phyloP scores from a whole-genome alignment of 2,888 invertebrate species.

The Chymomyza procnemis region DNA sequence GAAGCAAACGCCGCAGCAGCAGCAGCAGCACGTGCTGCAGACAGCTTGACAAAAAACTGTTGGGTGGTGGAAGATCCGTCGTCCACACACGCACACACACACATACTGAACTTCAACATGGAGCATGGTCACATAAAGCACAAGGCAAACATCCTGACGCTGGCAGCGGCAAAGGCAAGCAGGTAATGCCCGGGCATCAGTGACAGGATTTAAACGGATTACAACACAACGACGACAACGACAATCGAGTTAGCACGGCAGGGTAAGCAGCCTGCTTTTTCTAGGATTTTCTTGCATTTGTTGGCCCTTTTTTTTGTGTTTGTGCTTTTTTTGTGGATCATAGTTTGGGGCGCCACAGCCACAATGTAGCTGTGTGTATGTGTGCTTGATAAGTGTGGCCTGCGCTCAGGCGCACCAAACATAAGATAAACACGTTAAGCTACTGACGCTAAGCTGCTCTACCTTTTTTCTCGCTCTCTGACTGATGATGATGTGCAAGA shows the following conservation, averaged over 20 bases:
- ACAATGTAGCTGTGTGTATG: conserved; percentile 8
- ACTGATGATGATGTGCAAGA: conserved; percentile 57
- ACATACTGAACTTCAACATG: not conserved
- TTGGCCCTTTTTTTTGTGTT: not conserved
- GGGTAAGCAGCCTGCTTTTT: not conserved
- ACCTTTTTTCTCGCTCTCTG: conserved; percentile 11
- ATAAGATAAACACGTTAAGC: conserved; percentile 62
- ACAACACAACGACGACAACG: conserved; percentile 57
- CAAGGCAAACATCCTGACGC: not conserved
- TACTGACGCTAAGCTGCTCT: conserved; percentile 8
- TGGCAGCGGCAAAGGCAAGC: conserved; percentile 16
- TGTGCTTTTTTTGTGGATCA: not conserved
- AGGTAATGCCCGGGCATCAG: conserved; percentile 69
- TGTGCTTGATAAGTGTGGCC: conserved; percentile 46
- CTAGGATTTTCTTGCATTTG: not conserved
- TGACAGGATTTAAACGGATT: conserved; percentile 73
- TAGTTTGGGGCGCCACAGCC: not conserved
- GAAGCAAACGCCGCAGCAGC: conserved; percentile 5
- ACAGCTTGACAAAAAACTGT: conserved; percentile 73
- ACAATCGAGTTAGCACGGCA: conserved; percentile 67
- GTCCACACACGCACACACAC: not conserved
- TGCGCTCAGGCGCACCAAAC: conserved; percentile 40
- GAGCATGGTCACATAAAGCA: conserved; percentile 16
- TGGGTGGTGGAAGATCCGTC: conserved; percentile 1
- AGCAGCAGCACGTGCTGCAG: conserved; percentile 67